Base-by-base conservation (phyloP, 2,888 invertebrate species). In the Nymphalis polychloros region DNA sequence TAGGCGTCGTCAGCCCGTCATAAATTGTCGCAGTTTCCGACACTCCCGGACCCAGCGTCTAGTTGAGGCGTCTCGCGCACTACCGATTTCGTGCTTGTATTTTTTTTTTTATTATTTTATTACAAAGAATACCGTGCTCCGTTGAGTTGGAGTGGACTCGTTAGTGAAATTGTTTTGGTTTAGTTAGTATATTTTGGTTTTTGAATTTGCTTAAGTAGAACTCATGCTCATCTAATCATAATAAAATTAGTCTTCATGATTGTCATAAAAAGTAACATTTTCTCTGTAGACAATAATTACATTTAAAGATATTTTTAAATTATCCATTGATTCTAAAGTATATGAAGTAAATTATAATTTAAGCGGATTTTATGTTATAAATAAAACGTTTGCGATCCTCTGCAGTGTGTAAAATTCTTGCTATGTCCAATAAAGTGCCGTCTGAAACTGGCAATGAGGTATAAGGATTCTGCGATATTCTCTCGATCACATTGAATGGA, bases 1-100 rank as follows among this genome's bases (percentile, higher is more conserved):
- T 89, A 90, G 88, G 80, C 81, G 83, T 77, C 81, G 86, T 87
- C 88, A 85, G 86, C 77, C 83, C 84, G 82, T 89, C 90, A 89
- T 92, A 91, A 91, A 91, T 91, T 92, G 88, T 88, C 89, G 83
- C 86, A 67, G 66, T 67, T 62, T 55, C 62, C 66, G 55, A 67
- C 66, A 67, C 66, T 62, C 55, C 66, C 61, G 61, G 61, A 47
- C 61, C 48, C 61, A 20, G 61, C 23, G 49, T 67, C 57, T 41
- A 57, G 48, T 60, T 60, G 48, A 47, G 53, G 62, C 35, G 53
- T 35, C 17, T 49, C 19, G n/a, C 66, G 62, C 66, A 67, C 66
- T 67, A 62, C 66, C 16, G 62, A 1, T 49, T 41, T 67, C 20
- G 16, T 2, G 8, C 35, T 55, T 16, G 23, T 55, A 55, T 67